A percentile compares a stretch with the other conserved stretches of the same genome.
phyloP scores from a whole-genome alignment of 37 sponge, comb jelly and placozoan genomes.

The Ianthella basta region DNA sequence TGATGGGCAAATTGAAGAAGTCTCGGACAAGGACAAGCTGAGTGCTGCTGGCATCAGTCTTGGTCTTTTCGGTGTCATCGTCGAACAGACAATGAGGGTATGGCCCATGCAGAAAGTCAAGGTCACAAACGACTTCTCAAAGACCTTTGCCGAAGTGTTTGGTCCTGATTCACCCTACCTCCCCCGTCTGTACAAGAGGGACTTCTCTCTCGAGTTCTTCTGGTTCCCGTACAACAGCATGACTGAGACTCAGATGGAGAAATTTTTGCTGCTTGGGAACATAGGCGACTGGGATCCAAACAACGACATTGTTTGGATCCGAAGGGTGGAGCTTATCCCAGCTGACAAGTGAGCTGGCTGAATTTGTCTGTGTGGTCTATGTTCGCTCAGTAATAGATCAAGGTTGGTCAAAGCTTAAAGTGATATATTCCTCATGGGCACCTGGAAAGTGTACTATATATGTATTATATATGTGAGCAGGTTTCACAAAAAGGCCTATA shows the following conservation, averaged over 20 bases:
- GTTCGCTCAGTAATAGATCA: too few relatives aligned
- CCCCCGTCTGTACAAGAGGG: neutral
- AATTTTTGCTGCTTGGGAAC: neutral
- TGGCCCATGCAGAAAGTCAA: neutral
- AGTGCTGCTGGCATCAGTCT: constrained; percentile 4
- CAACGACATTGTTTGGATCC: constrained; percentile 5
- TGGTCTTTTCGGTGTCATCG: constrained; percentile 44
- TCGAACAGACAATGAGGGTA: constrained; percentile 27
- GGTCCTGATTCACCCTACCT: neutral
- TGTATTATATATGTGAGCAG: too few relatives aligned
- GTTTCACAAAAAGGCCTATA: too few relatives aligned
- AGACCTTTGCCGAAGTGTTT: neutral
- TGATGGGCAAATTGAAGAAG: neutral
- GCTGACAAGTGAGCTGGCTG: too few relatives aligned
- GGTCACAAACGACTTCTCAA: constrained; percentile 13
- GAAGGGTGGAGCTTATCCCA: too few relatives aligned
- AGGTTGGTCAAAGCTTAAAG: too few relatives aligned
- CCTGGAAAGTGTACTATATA: too few relatives aligned
- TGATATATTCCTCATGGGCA: too few relatives aligned
- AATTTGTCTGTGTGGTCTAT: too few relatives aligned
- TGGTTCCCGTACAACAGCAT: constrained; percentile 22
- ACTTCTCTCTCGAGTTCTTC: neutral
- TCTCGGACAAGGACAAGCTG: constrained; percentile 11
- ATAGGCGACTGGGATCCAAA: neutral
- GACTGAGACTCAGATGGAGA: neutral